A percentile compares a stretch with the other conserved stretches of the same genome.
These are phyloP conservation scores for Macheiramphus alcinus DNA, from an alignment of 2,113 vertebrate species.

Conservation along the genomic window DNA sequence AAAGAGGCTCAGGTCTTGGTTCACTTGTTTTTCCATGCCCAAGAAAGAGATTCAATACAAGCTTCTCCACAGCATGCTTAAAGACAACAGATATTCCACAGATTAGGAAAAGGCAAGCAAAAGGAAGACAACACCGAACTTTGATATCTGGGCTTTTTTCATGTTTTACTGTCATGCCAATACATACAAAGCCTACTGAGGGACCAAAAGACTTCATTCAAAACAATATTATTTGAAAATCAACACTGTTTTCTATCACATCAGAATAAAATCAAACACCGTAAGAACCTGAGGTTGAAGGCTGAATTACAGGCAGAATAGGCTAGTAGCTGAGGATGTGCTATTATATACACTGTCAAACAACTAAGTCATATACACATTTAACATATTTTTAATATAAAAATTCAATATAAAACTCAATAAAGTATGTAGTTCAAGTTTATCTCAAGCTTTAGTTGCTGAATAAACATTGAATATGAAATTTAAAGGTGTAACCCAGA, in stretches of 20 bases:
- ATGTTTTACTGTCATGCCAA: neutral
- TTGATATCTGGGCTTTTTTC: neutral
- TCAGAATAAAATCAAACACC: neutral
- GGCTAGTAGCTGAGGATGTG: neutral
- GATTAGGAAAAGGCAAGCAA: neutral
- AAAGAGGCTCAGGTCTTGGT: neutral
- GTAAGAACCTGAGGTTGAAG: neutral
- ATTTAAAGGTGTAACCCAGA: neutral
- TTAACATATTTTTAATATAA: neutral
- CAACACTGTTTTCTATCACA: neutral
- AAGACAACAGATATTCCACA: neutral
- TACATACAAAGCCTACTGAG: neutral
- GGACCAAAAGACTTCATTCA: neutral
- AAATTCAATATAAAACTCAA: neutral
- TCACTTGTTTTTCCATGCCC: neutral
- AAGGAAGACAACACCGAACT: neutral
- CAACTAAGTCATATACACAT: neutral
- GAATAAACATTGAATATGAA: neutral
- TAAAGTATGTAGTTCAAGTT: neutral
- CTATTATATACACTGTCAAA: neutral
- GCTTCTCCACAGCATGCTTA: neutral
- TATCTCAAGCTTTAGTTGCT: neutral
- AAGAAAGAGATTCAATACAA: neutral
- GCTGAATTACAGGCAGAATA: neutral
- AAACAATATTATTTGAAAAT: neutral